Evolutionary conservation across 53 echinoderm and acorn worm genomes (phyloP), one percentile per base, ranked within the genome.

Genomic region (Paracentrotus lividus): DNA sequence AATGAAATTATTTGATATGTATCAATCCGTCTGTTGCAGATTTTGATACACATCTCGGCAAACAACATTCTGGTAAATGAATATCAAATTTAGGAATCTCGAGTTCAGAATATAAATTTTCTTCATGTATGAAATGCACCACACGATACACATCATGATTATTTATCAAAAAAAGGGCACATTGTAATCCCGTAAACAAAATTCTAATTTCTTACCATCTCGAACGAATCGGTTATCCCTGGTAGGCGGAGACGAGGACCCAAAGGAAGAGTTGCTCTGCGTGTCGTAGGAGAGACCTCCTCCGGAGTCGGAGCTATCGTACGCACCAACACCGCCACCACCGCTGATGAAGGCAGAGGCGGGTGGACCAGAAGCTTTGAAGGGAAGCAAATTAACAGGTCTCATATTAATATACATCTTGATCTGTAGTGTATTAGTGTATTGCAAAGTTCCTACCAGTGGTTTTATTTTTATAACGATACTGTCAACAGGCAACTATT

Each of bases 241-340:
- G 64, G 93, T 93, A 0, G 99, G 99, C 10, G 99, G 99, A 4
- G 99, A 98, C 14, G 99, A 96, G 9, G 99, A 98, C 29, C 99
- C 99, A 38, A 98, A 93, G 2, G 99, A 98, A 2, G 99, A 98
- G 95, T 97, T 98, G 86, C 99, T 98, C 88, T 96, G 96, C 21
- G 97, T 98, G 85, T 98, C 99, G 85, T 96, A 98, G 78, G 94
- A 96, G 6, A 96, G 93, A 60, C 95, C 95, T 84, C 96, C 96
- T 34, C 96, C 95, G 10, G 99, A 98, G 90, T 98, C 99, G 21
- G 98, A 98, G 95, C 98, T 98, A 94, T 98, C 98, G 86, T 98
- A 98, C 2, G 95, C 93, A 23, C 95, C 92, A 32, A 92, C 26
- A 53, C 92, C 92, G 8, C 92, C 93, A 40, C 93, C 88, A 21